Evolutionary conservation across 2,113 vertebrate genomes (phyloP).

Genomic region (Oxyruncus cristatus): DNA sequence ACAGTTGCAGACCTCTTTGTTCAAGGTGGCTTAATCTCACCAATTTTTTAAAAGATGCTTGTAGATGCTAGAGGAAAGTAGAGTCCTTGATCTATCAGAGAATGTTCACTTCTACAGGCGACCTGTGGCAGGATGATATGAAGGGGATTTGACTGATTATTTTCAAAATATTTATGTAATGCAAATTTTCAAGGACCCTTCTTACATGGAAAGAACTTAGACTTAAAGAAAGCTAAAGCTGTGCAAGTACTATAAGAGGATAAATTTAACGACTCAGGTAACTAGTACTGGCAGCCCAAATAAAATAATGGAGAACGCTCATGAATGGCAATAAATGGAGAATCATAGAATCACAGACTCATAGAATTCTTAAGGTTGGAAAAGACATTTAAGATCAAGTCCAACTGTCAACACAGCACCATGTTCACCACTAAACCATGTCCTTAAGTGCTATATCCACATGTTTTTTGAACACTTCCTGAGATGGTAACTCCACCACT

Average conservation of each 20-base stretch:
- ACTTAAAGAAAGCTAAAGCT: neutral
- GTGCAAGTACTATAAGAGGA: neutral
- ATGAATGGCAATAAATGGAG: neutral
- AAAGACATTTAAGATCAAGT: neutral
- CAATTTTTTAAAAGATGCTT: neutral
- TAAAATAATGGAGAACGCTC: neutral
- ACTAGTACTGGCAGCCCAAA: neutral
- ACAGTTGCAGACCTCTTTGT: neutral
- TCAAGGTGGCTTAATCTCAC: neutral
- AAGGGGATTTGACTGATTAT: neutral
- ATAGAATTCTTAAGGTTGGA: neutral
- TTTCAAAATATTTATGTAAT: neutral
- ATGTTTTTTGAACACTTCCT: neutral
- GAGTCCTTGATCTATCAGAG: neutral
- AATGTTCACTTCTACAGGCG: neutral
- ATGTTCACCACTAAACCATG: neutral
- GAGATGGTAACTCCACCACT: neutral
- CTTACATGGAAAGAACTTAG: neutral
- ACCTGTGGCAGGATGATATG: neutral
- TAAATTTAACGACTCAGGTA: neutral
- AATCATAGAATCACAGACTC: neutral
- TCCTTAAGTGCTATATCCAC: neutral
- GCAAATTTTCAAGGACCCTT: neutral
- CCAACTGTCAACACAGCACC: neutral
- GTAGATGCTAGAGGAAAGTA: neutral